These are phyloP conservation scores for Taeniopygia guttata DNA, from an alignment of 2,797 vertebrate genomes.

Conservation along the genomic window DNA sequence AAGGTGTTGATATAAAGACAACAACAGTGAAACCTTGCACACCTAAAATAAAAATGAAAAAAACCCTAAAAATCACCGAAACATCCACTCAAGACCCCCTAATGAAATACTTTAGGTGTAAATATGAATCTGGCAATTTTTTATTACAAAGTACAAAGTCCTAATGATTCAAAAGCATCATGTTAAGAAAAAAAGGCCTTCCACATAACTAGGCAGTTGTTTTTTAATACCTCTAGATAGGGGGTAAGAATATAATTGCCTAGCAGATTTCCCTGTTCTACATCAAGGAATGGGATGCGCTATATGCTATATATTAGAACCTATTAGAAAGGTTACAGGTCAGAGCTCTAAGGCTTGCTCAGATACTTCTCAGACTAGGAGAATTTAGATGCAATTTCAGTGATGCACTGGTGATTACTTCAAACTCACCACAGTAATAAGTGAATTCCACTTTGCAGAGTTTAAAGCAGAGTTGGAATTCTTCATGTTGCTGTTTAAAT, in stretches of 20 bases:
- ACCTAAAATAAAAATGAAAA: background rate
- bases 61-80: rapidly evolving
- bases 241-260: background rate
- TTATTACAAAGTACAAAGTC: background rate
- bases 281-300: background rate
- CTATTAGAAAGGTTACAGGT: background rate
- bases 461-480: background rate
- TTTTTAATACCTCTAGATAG: background rate
- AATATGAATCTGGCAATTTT: background rate
- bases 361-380: background rate
- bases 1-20: background rate
- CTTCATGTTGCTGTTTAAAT: background rate
- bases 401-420: background rate
- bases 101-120: background rate
- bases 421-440: background rate
- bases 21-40: rapidly evolving
- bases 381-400: background rate
- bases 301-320: background rate
- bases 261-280: background rate
- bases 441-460: background rate
- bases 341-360: background rate
- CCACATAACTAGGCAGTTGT: background rate
- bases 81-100: rapidly evolving
- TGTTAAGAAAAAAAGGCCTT: background rate
- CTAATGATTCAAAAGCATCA: background rate